phyloP scores from a whole-genome alignment of 2,113 vertebrate genomes.

The Pachycephala philippinensis region DNA sequence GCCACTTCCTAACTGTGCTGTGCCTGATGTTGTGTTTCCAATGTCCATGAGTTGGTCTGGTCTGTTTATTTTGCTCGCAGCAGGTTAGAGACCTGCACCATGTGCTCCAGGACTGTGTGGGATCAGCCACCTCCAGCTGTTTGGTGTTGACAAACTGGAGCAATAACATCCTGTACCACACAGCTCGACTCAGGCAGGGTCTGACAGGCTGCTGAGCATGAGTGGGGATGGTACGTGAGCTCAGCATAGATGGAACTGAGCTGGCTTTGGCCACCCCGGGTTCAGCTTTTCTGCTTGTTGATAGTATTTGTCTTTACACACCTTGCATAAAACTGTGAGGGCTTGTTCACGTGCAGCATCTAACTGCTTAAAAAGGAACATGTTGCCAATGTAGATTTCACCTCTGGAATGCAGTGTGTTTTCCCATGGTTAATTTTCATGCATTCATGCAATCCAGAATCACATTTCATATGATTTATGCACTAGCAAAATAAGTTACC shows the following conservation, averaged over 20 bases:
- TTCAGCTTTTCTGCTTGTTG: background rate
- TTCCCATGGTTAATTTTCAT: background rate
- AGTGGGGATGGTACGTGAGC: background rate
- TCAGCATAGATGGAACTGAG: background rate
- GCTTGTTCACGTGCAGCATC: background rate
- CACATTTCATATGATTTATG: background rate
- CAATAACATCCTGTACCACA: background rate
- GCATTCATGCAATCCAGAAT: background rate
- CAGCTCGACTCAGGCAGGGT: background rate
- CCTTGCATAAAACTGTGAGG: background rate
- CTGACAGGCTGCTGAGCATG: background rate
- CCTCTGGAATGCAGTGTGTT: background rate
- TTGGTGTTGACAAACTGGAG: background rate
- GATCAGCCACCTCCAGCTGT: background rate
- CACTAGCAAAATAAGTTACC: background rate
- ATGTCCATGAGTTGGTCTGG: fast-evolving
- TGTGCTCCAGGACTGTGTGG: background rate
- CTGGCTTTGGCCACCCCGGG: background rate
- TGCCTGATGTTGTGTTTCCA: background rate
- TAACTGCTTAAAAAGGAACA: background rate
- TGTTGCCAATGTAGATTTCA: background rate
- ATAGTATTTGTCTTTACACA: background rate
- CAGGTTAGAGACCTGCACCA: background rate
- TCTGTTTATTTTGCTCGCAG: background rate
- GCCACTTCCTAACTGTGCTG: background rate